phyloP scores from a whole-genome alignment of 2,113 vertebrate species.

The Spermophilus dauricus region DNA sequence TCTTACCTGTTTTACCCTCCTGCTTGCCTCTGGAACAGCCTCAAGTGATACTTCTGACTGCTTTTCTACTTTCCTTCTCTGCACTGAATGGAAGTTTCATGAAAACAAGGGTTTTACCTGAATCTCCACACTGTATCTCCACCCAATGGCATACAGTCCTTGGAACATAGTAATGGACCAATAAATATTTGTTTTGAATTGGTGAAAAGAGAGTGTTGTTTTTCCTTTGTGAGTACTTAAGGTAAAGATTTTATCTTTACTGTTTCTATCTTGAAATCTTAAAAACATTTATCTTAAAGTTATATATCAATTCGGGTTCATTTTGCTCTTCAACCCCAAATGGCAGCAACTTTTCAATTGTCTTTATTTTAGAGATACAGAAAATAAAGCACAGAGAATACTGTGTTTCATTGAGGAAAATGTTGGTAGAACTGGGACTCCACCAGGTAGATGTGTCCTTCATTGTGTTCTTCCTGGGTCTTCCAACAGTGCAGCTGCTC shows the following conservation, averaged over 20 bases:
- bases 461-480: background rate
- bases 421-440: background rate
- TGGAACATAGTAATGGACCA: background rate
- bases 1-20: background rate
- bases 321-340: background rate
- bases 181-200: background rate
- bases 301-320: too few species aligned
- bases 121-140: background rate
- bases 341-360: background rate
- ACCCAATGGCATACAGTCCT: background rate
- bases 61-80: background rate
- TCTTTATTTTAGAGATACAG: background rate
- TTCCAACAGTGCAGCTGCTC: background rate
- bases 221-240: background rate
- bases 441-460: background rate
- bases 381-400: background rate
- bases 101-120: background rate
- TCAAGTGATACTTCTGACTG: background rate
- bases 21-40: background rate
- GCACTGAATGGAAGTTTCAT: background rate
- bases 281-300: too few species aligned
- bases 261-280: background rate
- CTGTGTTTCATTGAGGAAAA: background rate
- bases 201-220: background rate
- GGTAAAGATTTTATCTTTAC: background rate